Percentiles rank a stretch among this genome's conserved stretches.
Evolutionary conservation across 1,140 invertebrate genomes (phyloP).

Genomic region (Cydia fagiglandana): DNA sequence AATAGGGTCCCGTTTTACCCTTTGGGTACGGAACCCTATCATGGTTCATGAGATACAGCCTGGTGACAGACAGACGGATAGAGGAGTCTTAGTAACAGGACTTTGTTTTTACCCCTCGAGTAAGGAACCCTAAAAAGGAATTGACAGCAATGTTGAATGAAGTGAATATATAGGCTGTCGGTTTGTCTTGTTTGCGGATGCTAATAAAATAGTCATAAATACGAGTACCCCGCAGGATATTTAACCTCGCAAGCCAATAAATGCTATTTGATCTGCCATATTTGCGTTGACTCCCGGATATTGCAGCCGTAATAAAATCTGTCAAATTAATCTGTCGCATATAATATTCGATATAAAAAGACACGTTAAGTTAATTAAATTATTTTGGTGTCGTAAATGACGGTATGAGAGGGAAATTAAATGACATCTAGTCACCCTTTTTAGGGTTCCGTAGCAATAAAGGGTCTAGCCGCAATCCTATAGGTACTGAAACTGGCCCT

Average conservation of each 20-base stretch:
- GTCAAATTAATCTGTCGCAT: background rate
- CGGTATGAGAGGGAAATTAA: too few species aligned
- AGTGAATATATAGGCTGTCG: background rate
- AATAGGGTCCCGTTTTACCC: too few species aligned
- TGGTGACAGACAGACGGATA: too few species aligned
- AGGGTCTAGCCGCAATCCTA: too few species aligned
- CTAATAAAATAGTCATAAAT: background rate
- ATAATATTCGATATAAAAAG: background rate
- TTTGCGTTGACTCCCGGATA: background rate
- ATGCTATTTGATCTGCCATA: background rate
- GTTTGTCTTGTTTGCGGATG: background rate
- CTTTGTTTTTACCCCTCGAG: too few species aligned
- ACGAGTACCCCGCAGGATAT: slow-evolving; percentile 2
- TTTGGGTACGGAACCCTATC: too few species aligned
- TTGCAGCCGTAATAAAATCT: slow-evolving; percentile 9
- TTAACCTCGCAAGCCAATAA: background rate
- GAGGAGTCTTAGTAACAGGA: too few species aligned
- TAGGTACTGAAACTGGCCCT: too few species aligned
- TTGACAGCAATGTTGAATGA: background rate
- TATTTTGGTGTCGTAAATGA: background rate
- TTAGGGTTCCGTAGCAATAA: too few species aligned
- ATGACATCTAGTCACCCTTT: too few species aligned
- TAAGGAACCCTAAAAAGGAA: background rate
- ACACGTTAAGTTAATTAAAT: background rate
- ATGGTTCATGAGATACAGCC: too few species aligned